Base-by-base conservation (phyloP, 2,888 invertebrate genomes). In the Venusia cambrica region DNA sequence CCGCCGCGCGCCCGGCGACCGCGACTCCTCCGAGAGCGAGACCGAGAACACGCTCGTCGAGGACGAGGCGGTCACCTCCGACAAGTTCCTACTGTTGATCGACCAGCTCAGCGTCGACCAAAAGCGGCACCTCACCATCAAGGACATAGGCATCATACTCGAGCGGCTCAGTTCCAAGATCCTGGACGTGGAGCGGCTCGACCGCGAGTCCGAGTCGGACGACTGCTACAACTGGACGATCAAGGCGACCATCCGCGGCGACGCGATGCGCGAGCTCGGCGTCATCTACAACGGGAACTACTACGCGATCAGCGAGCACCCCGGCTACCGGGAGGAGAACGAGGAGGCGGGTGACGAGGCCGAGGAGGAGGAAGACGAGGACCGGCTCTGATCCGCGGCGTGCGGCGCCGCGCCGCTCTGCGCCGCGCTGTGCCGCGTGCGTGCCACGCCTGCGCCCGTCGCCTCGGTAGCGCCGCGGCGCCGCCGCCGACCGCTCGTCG, bases 201-300 rank as follows among this genome's bases (percentile, higher is more conserved):
- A 97, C 77, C 91, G 97, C 39, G 97, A 97, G 77, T 94, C 94
- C 57, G 97, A 97, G 78, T 95, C 95, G 75, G 95, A 95, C 79
- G 96, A 97, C 80, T 96, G 96, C 74, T 96, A 96, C 89, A 96
- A 97, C 84, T 97, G 97, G 97, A 97, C 97, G 79, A 97, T 97
- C 88, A 97, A 96, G 84, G 97, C 97, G 62, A 95, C 96, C 59
- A 97, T 97, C 71, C 90, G 96, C 45, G 97, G 97, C 30, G 96
- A 97, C 80, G 94, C 95, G 59, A 87, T 97, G 62, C 90, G 96
- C 38, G 97, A 97, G 80, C 89, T 97, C 47, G 97, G 97, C 47
- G 95, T 97, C 57, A 95, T 97, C 72, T 97, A 97, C 88, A 96
- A 97, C 84, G 96, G 96, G 47, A 97, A 96, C 87, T 97, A 96